These are phyloP conservation scores for Anguilla rostrata DNA, from an alignment of 2,113 vertebrate species.

Conservation along the genomic window DNA sequence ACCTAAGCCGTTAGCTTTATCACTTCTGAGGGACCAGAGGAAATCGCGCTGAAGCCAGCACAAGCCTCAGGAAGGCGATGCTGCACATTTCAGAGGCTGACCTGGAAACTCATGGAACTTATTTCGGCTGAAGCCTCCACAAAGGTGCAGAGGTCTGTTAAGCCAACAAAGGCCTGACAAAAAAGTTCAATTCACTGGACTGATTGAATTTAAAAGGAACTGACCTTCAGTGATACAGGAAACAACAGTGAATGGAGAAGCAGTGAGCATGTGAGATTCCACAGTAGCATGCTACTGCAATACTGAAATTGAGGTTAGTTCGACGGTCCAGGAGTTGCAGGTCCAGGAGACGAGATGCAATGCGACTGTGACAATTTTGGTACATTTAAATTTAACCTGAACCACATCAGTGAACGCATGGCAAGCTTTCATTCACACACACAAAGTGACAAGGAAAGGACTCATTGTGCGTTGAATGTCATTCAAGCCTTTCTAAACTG, in stretches of 20 bases:
- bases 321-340: too few species aligned
- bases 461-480: too few species aligned
- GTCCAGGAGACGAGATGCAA: too few species aligned
- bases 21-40: background rate
- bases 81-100: background rate
- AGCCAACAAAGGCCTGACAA: background rate
- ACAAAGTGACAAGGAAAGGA: too few species aligned
- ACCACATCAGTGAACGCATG: too few species aligned
- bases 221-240: background rate
- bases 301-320: background rate
- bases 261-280: background rate
- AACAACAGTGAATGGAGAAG: background rate
- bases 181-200: too few species aligned
- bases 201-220: too few species aligned
- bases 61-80: background rate
- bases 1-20: background rate
- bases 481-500: too few species aligned
- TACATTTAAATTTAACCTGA: too few species aligned
- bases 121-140: background rate
- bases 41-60: background rate
- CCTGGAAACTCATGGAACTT: background rate
- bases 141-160: background rate
- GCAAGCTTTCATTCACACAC: too few species aligned
- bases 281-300: background rate
- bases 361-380: too few species aligned